A percentile compares a stretch with the other conserved stretches of the same genome.
These are phyloP conservation scores for Formicarius rufipectus DNA, from an alignment of 2,113 vertebrate species.

Conservation along the genomic window DNA sequence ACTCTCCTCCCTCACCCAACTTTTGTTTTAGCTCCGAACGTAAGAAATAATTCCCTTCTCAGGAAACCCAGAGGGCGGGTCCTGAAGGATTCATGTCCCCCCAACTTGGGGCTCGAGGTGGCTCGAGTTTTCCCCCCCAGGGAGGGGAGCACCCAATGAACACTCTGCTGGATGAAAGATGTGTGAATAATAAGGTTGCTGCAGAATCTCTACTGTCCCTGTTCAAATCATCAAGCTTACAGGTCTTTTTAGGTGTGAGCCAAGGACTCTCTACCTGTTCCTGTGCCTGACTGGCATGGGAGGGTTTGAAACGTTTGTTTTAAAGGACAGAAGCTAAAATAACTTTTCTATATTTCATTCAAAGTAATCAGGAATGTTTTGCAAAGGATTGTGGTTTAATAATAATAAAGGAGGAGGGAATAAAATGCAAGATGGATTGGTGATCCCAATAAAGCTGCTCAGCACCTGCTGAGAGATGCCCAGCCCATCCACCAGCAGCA, in stretches of 20 bases:
- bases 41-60: slow-evolving; percentile 32
- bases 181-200: slow-evolving; percentile 11
- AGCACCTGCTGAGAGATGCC: background rate
- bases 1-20: background rate
- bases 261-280: background rate
- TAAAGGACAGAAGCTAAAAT: background rate
- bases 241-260: background rate
- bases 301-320: background rate
- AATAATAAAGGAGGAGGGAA: background rate
- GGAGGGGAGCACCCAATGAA: background rate
- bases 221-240: background rate
- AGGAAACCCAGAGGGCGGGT: background rate
- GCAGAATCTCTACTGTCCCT: background rate
- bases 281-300: background rate
- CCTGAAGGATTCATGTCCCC: slow-evolving; percentile 16
- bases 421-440: background rate
- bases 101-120: slow-evolving; percentile 4
- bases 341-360: background rate
- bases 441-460: background rate
- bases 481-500: background rate
- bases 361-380: background rate
- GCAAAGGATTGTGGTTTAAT: background rate
- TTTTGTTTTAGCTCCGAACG: slow-evolving; percentile 13
- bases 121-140: background rate
- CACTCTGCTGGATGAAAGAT: slow-evolving; percentile 20